Base-by-base conservation (phyloP, 2,888 invertebrate species). In the Boloria euphrosyne region DNA sequence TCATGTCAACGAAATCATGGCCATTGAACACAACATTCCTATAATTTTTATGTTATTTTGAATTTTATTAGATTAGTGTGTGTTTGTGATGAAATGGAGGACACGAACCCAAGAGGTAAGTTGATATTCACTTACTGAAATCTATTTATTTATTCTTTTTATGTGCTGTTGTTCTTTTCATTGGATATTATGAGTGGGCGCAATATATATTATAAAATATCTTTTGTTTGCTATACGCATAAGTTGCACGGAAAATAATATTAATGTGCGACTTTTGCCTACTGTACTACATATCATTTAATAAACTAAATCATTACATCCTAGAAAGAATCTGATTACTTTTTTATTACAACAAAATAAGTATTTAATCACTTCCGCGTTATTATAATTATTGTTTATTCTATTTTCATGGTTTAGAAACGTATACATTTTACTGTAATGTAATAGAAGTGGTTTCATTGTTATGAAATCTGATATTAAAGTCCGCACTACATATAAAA, bases 41-140 rank as follows among this genome's bases (percentile, higher is more conserved):
- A 70, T 70, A 72, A 67, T 70, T 76, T 75, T 75, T 63, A 16
- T 54, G 52, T 68, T 60, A 43, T 65, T 66, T 67, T 65, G 27
- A 71, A 67, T 17, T 60, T 65, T 71, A 68, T 66, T 72, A 74
- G 72, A 76, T 72, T 71, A 62, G 64, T 52, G 66, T 52, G 16
- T 63, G 10, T 73, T 79, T 81, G 86, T 82, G 81, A 89, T 87
- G 86, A 88, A 85, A 91, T 91, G 91, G 90, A 90, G 81, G 83
- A 76, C 79, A 74, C 80, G 73, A 83, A 82, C 72, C 66, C 66
- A 73, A 87, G 85, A 82, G 87, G 91, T 88, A 77, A 78, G 80
- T 76, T 50, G 49, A 44, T 31, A 47, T 13, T 18, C 22, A 16
- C 31, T 59, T 38, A 16, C 17, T 17, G 16, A 31, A 14, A 17